Evolutionary conservation across 2,888 invertebrate species (phyloP).

Genomic region (Synergus umbraculus): DNA sequence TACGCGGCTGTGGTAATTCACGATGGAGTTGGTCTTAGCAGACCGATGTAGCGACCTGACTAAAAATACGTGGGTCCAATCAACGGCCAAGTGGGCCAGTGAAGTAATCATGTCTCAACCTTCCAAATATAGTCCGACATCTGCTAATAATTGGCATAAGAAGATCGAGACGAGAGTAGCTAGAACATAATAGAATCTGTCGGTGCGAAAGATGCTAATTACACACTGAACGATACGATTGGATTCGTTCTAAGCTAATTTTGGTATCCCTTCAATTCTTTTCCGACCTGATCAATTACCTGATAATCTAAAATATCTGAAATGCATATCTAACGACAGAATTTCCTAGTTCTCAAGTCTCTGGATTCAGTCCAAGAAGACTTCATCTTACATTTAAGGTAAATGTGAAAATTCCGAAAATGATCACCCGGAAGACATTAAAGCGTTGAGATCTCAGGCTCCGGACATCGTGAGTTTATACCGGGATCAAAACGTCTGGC

Average conservation of each 20-base stretch:
- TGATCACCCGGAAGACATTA: constrained; percentile 35
- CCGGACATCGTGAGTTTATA: constrained; percentile 39
- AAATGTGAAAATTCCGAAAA: constrained; percentile 2
- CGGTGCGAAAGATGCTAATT: constrained; percentile 58
- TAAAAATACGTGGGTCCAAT: constrained; percentile 55
- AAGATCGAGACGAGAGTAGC: constrained; percentile 44
- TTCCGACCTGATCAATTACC: not conserved
- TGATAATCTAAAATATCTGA: not conserved
- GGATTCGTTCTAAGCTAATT: constrained; percentile 35
- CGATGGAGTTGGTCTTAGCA: constrained; percentile 52
- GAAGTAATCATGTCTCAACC: constrained; percentile 67
- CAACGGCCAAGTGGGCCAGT: constrained; percentile 71
- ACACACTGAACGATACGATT: constrained; percentile 52
- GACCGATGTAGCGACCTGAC: constrained; percentile 37
- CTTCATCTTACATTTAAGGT: not conserved
- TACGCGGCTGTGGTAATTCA: constrained; percentile 56
- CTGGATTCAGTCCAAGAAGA: constrained; percentile 29
- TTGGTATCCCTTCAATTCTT: constrained; percentile 43
- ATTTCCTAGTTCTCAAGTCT: not conserved
- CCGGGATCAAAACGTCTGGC: constrained; percentile 33
- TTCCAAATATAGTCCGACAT: constrained; percentile 72
- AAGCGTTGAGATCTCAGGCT: constrained; percentile 15
- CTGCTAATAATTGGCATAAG: constrained; percentile 61
- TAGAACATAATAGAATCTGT: constrained; percentile 61
- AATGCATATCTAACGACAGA: not conserved